Percentiles rank a stretch among this genome's conserved stretches.
Evolutionary conservation across 2,888 invertebrate species (phyloP).

Genomic region (Lasioglossum malachurum): DNA sequence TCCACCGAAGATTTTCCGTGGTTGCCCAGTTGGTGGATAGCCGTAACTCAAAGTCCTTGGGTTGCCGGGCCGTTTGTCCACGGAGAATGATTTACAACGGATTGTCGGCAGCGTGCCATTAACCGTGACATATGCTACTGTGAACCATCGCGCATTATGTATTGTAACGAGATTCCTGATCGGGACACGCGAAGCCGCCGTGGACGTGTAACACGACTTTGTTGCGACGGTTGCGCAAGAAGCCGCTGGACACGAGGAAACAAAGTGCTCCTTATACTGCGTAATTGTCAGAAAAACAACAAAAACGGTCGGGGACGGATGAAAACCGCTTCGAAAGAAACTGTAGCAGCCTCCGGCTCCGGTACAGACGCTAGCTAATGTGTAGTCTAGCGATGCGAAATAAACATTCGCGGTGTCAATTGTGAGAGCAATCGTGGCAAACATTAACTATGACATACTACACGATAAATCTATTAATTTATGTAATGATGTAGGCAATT

Average conservation of each 20-base stretch:
- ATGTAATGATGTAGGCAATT: background rate
- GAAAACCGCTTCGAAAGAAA: background rate
- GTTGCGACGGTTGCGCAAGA: conserved; percentile 36
- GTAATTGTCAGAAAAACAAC: background rate
- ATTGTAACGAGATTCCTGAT: conserved; percentile 42
- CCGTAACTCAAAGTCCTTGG: background rate
- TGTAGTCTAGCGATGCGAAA: background rate
- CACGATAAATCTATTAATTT: background rate
- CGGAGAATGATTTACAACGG: background rate
- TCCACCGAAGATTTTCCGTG: background rate
- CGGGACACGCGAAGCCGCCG: background rate
- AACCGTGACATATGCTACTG: conserved; percentile 39
- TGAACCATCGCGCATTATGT: conserved; percentile 23
- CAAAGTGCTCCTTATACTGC: conserved; percentile 21
- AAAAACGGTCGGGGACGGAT: background rate
- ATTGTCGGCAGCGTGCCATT: conserved; percentile 26
- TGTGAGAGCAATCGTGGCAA: background rate
- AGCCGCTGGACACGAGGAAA: conserved; percentile 17
- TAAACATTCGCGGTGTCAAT: background rate
- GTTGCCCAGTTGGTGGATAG: background rate
- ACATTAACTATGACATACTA: background rate
- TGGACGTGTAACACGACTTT: conserved; percentile 35
- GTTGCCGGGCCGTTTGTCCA: background rate
- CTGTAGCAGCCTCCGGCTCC: background rate
- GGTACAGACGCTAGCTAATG: background rate